phyloP scores from a whole-genome alignment of 2,113 vertebrate genomes.

The Festucalex cinctus region DNA sequence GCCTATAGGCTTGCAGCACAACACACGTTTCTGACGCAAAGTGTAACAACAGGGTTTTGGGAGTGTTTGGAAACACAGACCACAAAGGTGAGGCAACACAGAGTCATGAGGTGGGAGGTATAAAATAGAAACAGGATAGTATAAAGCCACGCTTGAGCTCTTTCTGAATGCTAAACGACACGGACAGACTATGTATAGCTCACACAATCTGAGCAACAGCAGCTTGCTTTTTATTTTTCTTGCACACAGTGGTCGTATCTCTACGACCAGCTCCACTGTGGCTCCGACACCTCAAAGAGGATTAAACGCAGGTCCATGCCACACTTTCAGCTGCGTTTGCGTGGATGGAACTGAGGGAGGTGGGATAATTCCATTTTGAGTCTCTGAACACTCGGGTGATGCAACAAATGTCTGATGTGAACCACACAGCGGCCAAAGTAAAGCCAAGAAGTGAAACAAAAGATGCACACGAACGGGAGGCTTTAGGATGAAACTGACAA shows the following conservation, averaged over 20 bases:
- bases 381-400: constrained; percentile 58
- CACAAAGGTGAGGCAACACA: constrained; percentile 52
- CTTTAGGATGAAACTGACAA: constrained; percentile 6
- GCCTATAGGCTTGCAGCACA: constrained; percentile 28
- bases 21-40: constrained; percentile 56
- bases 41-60: constrained; percentile 57
- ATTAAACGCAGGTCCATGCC: constrained; percentile 71
- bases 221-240: constrained; percentile 51
- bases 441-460: constrained; percentile 29
- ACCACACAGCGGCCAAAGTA: constrained; percentile 26
- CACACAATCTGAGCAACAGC: constrained; percentile 37
- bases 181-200: constrained; percentile 41
- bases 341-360: constrained; percentile 62
- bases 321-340: constrained; percentile 64
- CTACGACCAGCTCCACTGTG: constrained; percentile 64
- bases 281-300: constrained; percentile 66
- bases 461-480: constrained; percentile 6
- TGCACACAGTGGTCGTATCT: constrained; percentile 66
- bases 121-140: constrained; percentile 16
- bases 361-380: constrained; percentile 73
- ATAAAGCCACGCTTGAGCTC: constrained; percentile 48
- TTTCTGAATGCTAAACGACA: constrained; percentile 44
- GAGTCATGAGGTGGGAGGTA: constrained; percentile 49
- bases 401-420: constrained; percentile 49
- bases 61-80: constrained; percentile 55